Percentiles rank a stretch among this genome's conserved stretches.
phyloP scores from a whole-genome alignment of 2,797 vertebrate genomes.

The Philypnodon macrostomus region DNA sequence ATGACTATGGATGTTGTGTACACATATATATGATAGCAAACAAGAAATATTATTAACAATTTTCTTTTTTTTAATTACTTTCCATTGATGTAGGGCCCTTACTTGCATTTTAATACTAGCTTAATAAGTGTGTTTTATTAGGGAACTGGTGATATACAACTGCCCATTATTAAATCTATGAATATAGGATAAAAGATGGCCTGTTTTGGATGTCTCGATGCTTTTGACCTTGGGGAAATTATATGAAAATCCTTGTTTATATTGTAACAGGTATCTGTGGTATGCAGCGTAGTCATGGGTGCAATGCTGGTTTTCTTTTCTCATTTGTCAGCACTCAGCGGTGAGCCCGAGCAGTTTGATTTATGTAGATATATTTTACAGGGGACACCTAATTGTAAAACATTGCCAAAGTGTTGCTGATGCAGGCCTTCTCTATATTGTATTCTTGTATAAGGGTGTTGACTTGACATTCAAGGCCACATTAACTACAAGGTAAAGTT shows the following conservation, averaged over 20 bases:
- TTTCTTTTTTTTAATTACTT: neutral
- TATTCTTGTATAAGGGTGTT: constrained; percentile 5
- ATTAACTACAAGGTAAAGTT: constrained; percentile 6
- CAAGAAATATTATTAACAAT: too few species aligned
- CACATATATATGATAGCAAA: too few species aligned
- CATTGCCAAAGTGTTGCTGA: constrained; percentile 9
- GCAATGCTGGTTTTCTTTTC: constrained; percentile 5
- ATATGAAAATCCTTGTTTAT: constrained; percentile 9
- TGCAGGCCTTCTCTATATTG: neutral
- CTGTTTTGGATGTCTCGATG: neutral
- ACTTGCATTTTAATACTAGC: neutral
- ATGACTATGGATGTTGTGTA: neutral
- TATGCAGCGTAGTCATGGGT: neutral
- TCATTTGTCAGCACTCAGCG: constrained; percentile 8
- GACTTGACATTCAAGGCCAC: constrained; percentile 25
- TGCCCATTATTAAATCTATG: neutral
- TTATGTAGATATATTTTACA: constrained; percentile 14
- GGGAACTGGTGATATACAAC: neutral
- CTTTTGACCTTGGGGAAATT: neutral
- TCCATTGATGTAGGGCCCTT: neutral
- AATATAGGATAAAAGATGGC: neutral
- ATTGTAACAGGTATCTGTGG: constrained; percentile 1
- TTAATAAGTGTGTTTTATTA: neutral
- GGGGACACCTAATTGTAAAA: constrained; percentile 4
- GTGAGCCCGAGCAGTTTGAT: constrained; percentile 1